phyloP scores from a whole-genome alignment of 2,888 invertebrate species.

The Drosophila tanythrix region DNA sequence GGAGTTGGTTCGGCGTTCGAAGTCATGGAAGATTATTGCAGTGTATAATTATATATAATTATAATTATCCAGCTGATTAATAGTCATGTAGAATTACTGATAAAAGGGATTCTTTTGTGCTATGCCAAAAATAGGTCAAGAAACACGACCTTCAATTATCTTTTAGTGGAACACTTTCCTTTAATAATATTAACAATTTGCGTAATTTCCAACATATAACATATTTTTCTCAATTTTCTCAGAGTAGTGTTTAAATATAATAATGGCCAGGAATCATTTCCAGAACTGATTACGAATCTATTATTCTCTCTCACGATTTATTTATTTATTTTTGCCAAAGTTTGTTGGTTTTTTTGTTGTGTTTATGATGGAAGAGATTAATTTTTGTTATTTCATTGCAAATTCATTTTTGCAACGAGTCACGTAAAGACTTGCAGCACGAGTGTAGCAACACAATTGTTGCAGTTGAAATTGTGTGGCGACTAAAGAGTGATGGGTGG shows the following conservation, averaged over 20 bases:
- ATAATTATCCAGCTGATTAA: not conserved
- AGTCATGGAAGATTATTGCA: not conserved
- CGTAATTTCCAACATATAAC: not conserved
- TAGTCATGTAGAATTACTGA: not conserved
- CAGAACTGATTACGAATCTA: not conserved
- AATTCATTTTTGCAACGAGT: not conserved
- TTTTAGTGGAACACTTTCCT: not conserved
- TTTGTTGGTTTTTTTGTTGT: not conserved
- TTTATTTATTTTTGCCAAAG: not conserved
- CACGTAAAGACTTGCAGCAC: not conserved
- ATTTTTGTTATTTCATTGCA: not conserved
- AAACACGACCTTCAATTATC: too few species aligned
- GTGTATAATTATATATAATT: not conserved
- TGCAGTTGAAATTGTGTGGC: conserved; percentile 18
- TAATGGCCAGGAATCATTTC: rapidly evolving
- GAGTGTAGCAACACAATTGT: conserved; percentile 22
- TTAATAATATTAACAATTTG: not conserved
- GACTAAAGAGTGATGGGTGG: not conserved
- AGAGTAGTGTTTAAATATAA: not conserved
- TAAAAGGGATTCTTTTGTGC: rapidly evolving
- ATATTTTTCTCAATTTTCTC: not conserved
- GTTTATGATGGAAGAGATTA: not conserved
- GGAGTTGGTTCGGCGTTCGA: not conserved
- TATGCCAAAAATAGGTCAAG: not conserved
- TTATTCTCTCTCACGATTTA: not conserved